Evolutionary conservation across 2,888 invertebrate species (phyloP), one percentile per base, ranked within the genome.

Genomic region (Mimas tiliae): DNA sequence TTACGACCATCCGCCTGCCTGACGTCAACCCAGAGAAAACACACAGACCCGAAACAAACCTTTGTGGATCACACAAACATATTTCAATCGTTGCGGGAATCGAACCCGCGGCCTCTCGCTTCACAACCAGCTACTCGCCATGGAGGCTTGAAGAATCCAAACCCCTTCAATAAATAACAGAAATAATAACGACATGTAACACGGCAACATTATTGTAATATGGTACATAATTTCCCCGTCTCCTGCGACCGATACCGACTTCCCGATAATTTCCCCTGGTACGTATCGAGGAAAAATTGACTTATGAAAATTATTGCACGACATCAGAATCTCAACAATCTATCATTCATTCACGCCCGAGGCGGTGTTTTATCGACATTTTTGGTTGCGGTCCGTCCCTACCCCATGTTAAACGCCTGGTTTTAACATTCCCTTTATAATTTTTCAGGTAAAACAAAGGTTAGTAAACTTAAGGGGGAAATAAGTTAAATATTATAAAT

Each of bases 191-290:
- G n/a, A n/a, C 27, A 42, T 16, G 38, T 55, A 16, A n/a, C n/a
- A 58, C 16, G 19, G 42, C 19, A 12, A 42, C 19, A 42, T 58
- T 6, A 11, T 12, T 38, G 55, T 55, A 58, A 58, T 42, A 42
- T 7, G 42, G 58, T 53, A 34, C 53, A 67, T 62, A n/a, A 51
- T 27, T 27, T 53, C 68, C 66, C 70, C 11, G 68, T 65, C 69
- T 73, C 73, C 70, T 73, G 65, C 72, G 68, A 69, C 68, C 66
- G 69, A 76, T 75, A 80, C 67, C 76, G 77, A 68, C 76, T 77
- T 82, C 77, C 74, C 77, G 74, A 85, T 87, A 88, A 88, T 87
- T 87, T 88, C 88, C 87, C 88, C 69, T 75, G 88, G 87, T 81
- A 82, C 83, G 81, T 81, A 85, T 83, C 77, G 82, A 19, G 21